A percentile compares a stretch with the other conserved stretches of the same genome.
Conservation (phyloP, 2,888 invertebrate species). For the Hoplodrina ambigua region DNA sequence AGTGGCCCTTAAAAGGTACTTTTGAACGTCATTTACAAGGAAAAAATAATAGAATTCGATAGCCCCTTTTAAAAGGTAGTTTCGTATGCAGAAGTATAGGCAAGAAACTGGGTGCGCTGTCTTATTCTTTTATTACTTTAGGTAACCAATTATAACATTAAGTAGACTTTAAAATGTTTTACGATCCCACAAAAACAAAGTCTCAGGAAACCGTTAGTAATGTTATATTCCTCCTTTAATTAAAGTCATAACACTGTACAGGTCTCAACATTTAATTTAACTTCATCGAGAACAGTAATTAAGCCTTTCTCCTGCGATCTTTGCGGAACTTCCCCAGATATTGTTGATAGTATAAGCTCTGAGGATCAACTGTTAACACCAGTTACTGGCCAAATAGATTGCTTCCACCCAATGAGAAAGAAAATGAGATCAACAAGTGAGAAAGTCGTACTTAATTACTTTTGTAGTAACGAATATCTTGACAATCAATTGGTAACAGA, state of each 20-base stretch:
- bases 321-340: constrained; percentile 62
- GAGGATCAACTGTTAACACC: constrained; percentile 63
- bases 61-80: no score
- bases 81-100: no score
- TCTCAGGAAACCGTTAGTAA: constrained; percentile 5
- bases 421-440: constrained; percentile 75
- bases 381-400: constrained; percentile 70
- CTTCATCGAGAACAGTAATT: constrained; percentile 64
- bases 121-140: neutral
- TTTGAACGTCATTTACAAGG: no score
- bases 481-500: constrained; percentile 66
- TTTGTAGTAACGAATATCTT: constrained; percentile 67
- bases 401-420: constrained; percentile 69
- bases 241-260: constrained; percentile 37
- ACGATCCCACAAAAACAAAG: neutral
- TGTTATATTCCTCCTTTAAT: constrained; percentile 32
- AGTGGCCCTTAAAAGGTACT: neutral
- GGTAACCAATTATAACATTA: neutral
- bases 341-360: constrained; percentile 67
- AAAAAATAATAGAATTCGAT: no score
- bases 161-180: neutral
- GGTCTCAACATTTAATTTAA: constrained; percentile 65
- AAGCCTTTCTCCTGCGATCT: constrained; percentile 57
- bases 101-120: neutral
- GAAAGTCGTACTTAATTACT: constrained; percentile 72